Evolutionary conservation across 2,797 vertebrate genomes (phyloP), one percentile per base, ranked within the genome.

Genomic region (Platalea minor): DNA sequence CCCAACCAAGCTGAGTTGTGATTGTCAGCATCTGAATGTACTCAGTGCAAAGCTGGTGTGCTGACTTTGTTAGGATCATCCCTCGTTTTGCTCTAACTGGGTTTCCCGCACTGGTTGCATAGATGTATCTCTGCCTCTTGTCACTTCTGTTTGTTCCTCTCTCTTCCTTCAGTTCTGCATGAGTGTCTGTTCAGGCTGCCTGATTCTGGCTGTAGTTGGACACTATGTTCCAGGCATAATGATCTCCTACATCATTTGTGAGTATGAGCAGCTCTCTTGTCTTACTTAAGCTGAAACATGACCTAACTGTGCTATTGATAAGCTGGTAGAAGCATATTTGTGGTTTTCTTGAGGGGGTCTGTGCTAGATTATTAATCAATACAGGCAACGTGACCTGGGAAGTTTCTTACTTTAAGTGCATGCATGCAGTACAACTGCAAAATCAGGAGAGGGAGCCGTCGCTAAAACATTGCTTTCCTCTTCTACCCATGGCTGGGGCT

Each of bases 181-280:
- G 82, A 98, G 99, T 97, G 98, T 98, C 96, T 99, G 99, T 97
- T 98, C 98, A 18, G 98, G 99, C 96, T 99, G 99, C 93, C 98
- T 98, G 70, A 97, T 98, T 24, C 97, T 99, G 87, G 98, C 98
- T 39, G 94, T 99, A 60, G 98, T 99, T 70, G 99, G 99, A 94
- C 99, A 99, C 98, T 99, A 99, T 95, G 98, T 99, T 94, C 99
- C 99, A 16, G 99, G 99, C 97, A 98, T 99, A 97, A 99, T 99
- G 99, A 99, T 99, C 97, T 99, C 99, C 93, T 99, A 99, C 97
- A 99, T 99, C 83, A 98, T 99, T 96, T 98, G 99, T 99, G 98
- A 99, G 99, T 98, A 96, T 96, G 61, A 91, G 81, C 83, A 85
- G 61, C 6, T 64, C 46, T 91, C 60, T 82, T 51, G 17, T 83